Percentiles rank a stretch among this genome's conserved stretches.
phyloP scores from a whole-genome alignment of 2,888 invertebrate species.

The Homarus gammarus region DNA sequence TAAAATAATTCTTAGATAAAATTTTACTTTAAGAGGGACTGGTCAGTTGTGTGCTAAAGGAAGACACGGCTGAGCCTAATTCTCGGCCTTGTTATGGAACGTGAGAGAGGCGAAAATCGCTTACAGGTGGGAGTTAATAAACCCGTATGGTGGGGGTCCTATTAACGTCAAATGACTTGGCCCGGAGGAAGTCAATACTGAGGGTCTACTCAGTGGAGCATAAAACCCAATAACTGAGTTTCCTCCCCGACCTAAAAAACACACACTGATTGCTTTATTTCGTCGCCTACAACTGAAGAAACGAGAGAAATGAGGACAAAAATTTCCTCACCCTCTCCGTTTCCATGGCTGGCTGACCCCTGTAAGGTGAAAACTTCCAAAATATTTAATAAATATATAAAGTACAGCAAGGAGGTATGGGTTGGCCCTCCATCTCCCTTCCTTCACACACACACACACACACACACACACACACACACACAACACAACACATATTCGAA shows the following conservation, averaged over 20 bases:
- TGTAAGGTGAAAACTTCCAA: too few relatives aligned
- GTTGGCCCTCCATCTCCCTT: too few relatives aligned
- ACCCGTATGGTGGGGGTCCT: neutral
- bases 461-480: too few relatives aligned
- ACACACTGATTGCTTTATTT: neutral
- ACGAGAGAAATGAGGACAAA: too few relatives aligned
- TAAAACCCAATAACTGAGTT: neutral
- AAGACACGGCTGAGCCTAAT: neutral
- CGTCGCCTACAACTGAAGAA: too few relatives aligned
- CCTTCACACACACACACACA: too few relatives aligned
- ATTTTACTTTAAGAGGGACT: constrained; percentile 11
- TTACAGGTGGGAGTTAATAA: neutral
- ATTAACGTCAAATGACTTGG: neutral
- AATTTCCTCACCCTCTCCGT: too few relatives aligned
- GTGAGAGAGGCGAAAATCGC: constrained; percentile 14
- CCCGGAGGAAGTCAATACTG: neutral
- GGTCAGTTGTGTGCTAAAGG: constrained; percentile 23
- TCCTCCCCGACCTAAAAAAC: neutral
- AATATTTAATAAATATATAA: too few relatives aligned
- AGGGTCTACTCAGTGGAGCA: neutral
- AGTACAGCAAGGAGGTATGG: too few relatives aligned
- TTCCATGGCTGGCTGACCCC: too few relatives aligned
- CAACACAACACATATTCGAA: too few relatives aligned
- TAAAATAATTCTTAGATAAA: constrained; percentile 54
- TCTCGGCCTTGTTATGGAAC: neutral